Base-by-base conservation (phyloP, 1,140 invertebrate species). In the Panagrolaimus sp. region DNA sequence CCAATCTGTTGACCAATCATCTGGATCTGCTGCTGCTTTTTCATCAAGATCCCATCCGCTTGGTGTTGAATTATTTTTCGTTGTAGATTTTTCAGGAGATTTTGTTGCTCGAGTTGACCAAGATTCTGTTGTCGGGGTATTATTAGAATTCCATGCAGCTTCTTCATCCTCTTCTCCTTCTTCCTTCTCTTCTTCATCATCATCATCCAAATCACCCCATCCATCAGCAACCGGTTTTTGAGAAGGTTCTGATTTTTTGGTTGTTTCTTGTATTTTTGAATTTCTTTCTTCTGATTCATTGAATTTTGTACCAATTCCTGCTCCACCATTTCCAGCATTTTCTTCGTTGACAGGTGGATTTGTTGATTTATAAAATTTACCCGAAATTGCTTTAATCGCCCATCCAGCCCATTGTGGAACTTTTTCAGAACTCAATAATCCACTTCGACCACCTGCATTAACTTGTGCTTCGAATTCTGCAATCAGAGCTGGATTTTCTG, bases 401-500 rank as follows among this genome's bases (percentile, higher is more conserved):
- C 81, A 82, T 45, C 75, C 76, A 10, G 81, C 80, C 80, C 80
- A 83, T 66, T 79, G 76, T 17, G 80, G 81, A 0, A 81, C 80
- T 68, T 82, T 82, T 63, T 83, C 81, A 26, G 45, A 55, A 28
- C 69, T 69, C 28, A 82, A 65, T 8, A 82, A 47, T 6, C 75
- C 71, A 43, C 48, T 70, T 70, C 65, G 68, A 63, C 81, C 80
- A 43, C 80, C 80, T 8, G 78, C 78, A 28, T 77, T 81, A 8
- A 82, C 80, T 69, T 77, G 74, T 9, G 80, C 78, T 67, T 82
- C 80, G 24, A 82, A 46, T 65, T 82, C 80, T 24, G 78, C 77
- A 52, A 82, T 83, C 10, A 77, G 26, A 38, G 90, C 91, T 7
- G 94, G 94, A 88, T 97, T 91, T 84, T 97, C 94, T 0, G 94